Conservation (phyloP, 2,888 invertebrate genomes). For the Mythimna vitellina region DNA sequence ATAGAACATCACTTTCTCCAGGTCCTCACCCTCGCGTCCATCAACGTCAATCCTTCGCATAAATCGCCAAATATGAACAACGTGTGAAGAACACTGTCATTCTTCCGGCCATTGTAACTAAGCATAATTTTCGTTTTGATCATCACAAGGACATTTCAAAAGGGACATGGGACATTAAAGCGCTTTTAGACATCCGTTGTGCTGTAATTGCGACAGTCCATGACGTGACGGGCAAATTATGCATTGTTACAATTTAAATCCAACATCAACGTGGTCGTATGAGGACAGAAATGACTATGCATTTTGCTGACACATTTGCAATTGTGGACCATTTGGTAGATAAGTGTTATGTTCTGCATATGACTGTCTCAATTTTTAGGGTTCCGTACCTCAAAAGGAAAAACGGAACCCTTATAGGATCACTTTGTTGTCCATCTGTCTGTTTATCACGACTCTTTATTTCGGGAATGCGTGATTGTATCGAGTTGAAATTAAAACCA, state of each 20-base stretch:
- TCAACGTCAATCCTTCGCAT: background rate
- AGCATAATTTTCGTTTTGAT: conserved; percentile 31
- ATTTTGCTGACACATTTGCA: conserved; percentile 53
- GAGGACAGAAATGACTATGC: conserved; percentile 43
- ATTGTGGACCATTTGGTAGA: conserved; percentile 19
- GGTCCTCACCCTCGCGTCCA: background rate
- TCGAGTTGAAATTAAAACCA: too few species aligned
- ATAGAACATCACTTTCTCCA: background rate
- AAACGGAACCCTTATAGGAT: too few species aligned
- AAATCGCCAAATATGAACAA: background rate
- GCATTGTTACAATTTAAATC: conserved; percentile 62
- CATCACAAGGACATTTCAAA: conserved; percentile 30
- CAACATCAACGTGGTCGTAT: conserved; percentile 29
- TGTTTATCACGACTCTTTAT: too few species aligned
- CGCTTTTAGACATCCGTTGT: conserved; percentile 51
- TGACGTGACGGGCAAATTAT: conserved; percentile 57
- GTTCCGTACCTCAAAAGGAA: too few species aligned
- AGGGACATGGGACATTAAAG: conserved; percentile 44
- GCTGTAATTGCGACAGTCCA: conserved; percentile 54
- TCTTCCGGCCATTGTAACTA: background rate
- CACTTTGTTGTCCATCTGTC: too few species aligned
- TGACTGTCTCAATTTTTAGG: background rate
- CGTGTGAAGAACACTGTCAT: background rate
- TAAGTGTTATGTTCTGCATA: background rate
- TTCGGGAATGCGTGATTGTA: too few species aligned